Percentiles rank a stretch among this genome's conserved stretches.
These are phyloP conservation scores for Magallana ariakensis DNA, from an alignment of 1,140 invertebrate genomes.

Conservation along the genomic window DNA sequence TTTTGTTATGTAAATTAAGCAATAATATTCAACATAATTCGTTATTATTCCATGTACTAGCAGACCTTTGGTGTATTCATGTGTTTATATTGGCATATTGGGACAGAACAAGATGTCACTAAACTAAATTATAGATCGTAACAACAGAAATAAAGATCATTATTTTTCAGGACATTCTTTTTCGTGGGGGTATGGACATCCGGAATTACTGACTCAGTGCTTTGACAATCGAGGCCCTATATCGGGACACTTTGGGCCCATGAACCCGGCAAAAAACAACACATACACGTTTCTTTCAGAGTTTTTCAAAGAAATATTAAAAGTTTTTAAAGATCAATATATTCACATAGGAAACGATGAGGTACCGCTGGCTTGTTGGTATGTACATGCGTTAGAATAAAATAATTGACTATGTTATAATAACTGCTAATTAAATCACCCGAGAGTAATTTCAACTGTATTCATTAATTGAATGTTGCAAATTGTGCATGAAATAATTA, in stretches of 20 bases:
- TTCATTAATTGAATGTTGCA: too few species aligned
- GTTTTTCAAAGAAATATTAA: slow-evolving; percentile 72
- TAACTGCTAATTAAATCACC: too few species aligned
- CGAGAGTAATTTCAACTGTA: too few species aligned
- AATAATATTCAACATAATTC: too few species aligned
- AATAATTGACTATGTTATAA: too few species aligned
- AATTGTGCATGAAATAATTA: too few species aligned
- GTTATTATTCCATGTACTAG: too few species aligned
- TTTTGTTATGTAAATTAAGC: too few species aligned
- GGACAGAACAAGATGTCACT: too few species aligned
- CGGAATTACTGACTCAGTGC: slow-evolving; percentile 86
- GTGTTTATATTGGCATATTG: too few species aligned
- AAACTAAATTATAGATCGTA: too few species aligned
- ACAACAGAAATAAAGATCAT: neutral
- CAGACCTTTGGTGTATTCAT: too few species aligned
- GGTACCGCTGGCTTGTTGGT: slow-evolving; percentile 92
- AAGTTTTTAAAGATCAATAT: slow-evolving; percentile 74
- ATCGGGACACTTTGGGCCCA: slow-evolving; percentile 54
- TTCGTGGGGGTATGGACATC: slow-evolving; percentile 88
- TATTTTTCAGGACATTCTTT: slow-evolving; percentile 86
- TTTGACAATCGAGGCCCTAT: slow-evolving; percentile 54
- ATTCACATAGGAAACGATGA: slow-evolving; percentile 90
- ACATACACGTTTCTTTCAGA: slow-evolving; percentile 71
- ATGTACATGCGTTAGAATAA: slow-evolving; percentile 52
- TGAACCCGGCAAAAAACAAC: slow-evolving; percentile 71